A percentile compares a stretch with the other conserved stretches of the same genome.
Conservation (phyloP, 64 coral and sea anemone genomes). For the Montipora sp. region DNA sequence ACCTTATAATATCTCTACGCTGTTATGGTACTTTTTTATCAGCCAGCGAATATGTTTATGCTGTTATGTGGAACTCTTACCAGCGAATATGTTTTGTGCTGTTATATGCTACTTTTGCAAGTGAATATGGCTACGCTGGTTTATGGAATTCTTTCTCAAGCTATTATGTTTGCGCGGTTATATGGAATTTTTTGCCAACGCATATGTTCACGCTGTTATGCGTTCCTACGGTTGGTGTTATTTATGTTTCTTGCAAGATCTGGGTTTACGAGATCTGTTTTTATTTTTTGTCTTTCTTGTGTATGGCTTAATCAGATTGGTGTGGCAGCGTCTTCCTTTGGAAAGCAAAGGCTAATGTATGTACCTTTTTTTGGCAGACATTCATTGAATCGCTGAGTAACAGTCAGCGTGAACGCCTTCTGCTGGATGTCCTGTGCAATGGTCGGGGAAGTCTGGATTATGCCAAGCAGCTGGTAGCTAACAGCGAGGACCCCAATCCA, state of each 20-base stretch:
- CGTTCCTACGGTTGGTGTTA: not conserved
- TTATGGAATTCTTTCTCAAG: not conserved
- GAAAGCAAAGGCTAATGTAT: too few species aligned
- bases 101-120: not conserved
- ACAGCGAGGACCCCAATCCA: slow-evolving; percentile 8
- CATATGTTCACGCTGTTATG: not conserved
- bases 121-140: not conserved
- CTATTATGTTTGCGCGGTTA: too few species aligned
- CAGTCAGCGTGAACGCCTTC: not conserved
- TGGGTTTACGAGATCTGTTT: not conserved
- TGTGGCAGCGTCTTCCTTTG: not conserved
- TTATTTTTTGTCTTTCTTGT: not conserved
- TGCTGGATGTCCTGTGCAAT: slow-evolving; percentile 5
- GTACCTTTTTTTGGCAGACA: not conserved
- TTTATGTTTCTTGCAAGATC: not conserved
- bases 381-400: slow-evolving; percentile 4
- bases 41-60: too few species aligned
- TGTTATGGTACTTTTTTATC: too few species aligned
- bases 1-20: too few species aligned
- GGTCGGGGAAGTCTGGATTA: slow-evolving; percentile 4
- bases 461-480: not conserved
- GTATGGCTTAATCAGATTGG: slow-evolving; percentile 12
- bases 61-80: too few species aligned
- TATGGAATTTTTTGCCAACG: not conserved
- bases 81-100: too few species aligned